A percentile compares a stretch with the other conserved stretches of the same genome.
These are phyloP conservation scores for Odocoileus virginianus DNA, from an alignment of 2,113 vertebrate species.

Conservation along the genomic window DNA sequence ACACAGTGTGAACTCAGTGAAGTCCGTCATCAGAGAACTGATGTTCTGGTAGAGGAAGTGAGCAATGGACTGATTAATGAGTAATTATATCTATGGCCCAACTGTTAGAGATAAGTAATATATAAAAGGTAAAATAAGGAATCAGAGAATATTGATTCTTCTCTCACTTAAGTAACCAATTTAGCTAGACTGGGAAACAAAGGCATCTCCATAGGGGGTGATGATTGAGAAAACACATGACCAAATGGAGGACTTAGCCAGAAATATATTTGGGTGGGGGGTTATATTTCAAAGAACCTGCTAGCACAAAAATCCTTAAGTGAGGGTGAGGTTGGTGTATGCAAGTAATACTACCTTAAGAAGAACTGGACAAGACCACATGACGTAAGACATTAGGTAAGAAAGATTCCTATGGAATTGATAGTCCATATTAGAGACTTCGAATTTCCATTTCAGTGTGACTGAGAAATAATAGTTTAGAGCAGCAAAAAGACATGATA, in stretches of 20 bases:
- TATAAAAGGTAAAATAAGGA: background rate
- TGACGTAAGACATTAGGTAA: background rate
- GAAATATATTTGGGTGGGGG: background rate
- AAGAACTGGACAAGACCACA: background rate
- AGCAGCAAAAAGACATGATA: background rate
- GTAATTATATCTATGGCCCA: background rate
- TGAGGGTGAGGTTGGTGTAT: background rate
- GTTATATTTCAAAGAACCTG: background rate
- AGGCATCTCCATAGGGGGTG: background rate
- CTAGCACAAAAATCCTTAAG: background rate
- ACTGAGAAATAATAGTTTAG: background rate
- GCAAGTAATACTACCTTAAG: background rate
- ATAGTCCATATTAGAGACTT: background rate
- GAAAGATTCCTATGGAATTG: background rate
- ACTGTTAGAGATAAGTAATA: background rate
- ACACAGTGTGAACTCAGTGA: background rate
- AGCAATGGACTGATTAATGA: background rate
- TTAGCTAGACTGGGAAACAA: background rate
- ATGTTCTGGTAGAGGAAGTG: background rate
- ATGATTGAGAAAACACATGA: background rate
- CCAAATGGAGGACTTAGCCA: background rate
- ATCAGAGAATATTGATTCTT: background rate
- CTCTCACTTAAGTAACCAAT: background rate
- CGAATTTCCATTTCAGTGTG: background rate
- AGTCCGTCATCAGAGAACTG: background rate